Evolutionary conservation across 2,888 invertebrate species (phyloP).

Genomic region (Pristionchus maxplancki): DNA sequence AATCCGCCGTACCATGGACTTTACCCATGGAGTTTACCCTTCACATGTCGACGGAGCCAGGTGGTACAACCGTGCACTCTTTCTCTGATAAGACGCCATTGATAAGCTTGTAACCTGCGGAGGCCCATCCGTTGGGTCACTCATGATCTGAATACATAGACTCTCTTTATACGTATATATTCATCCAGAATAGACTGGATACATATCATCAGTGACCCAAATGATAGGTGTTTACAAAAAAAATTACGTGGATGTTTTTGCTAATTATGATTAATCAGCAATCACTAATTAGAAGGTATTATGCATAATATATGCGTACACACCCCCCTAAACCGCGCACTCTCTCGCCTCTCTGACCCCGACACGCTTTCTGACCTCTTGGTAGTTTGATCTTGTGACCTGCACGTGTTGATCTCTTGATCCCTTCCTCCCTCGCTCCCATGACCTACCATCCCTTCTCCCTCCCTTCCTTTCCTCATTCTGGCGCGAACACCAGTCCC

Average conservation of each 20-base stretch:
- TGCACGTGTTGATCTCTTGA: not conserved
- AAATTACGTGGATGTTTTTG: too few relatives aligned
- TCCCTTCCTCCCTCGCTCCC: slow-evolving; percentile 19
- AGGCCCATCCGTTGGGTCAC: not conserved
- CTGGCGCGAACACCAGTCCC: not conserved
- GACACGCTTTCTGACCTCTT: not conserved
- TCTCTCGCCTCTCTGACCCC: not conserved
- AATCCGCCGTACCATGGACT: not conserved
- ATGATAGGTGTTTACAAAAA: too few relatives aligned
- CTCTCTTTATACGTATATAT: too few relatives aligned
- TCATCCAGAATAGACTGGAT: too few relatives aligned
- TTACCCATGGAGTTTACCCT: not conserved
- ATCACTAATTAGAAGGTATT: too few relatives aligned
- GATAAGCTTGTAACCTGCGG: not conserved
- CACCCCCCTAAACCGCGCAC: too few relatives aligned
- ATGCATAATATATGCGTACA: too few relatives aligned
- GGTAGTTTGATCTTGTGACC: not conserved
- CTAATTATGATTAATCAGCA: too few relatives aligned
- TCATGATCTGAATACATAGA: not conserved
- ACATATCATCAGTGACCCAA: too few relatives aligned
- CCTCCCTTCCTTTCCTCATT: not conserved
- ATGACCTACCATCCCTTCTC: not conserved
- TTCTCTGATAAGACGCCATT: not conserved
- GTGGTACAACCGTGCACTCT: slow-evolving; percentile 1
- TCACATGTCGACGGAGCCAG: not conserved